phyloP scores from a whole-genome alignment of 2,113 vertebrate genomes.

The Suncus etruscus region DNA sequence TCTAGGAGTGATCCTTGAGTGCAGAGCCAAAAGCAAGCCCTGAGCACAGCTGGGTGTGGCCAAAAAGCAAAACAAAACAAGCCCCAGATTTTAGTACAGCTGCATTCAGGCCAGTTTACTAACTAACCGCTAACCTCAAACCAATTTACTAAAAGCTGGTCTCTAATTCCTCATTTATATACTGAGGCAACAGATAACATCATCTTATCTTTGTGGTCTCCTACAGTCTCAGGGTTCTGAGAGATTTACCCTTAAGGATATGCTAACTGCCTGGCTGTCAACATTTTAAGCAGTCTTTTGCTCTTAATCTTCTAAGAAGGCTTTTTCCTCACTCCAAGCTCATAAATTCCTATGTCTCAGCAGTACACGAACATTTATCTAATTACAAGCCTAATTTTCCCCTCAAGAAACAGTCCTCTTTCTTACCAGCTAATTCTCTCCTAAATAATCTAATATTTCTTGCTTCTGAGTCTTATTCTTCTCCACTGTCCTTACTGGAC shows the following conservation, averaged over 20 bases:
- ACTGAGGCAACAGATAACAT: background rate
- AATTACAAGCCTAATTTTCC: background rate
- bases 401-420: background rate
- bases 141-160: accelerated
- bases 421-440: background rate
- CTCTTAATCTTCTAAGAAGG: background rate
- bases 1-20: too few species aligned
- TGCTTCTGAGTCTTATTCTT: background rate
- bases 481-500: background rate
- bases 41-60: too few species aligned
- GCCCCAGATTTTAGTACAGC: background rate
- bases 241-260: background rate
- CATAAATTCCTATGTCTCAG: background rate
- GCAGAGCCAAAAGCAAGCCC: too few species aligned
- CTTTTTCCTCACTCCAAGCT: background rate
- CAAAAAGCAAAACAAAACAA: too few species aligned
- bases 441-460: background rate
- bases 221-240: background rate
- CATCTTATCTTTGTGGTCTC: too few species aligned
- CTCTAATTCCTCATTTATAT: background rate
- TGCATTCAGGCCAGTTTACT: background rate
- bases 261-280: background rate
- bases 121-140: background rate
- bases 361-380: background rate
- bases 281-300: background rate